Conservation (phyloP, 2,113 vertebrate genomes). For the Myiopsitta monachus region DNA sequence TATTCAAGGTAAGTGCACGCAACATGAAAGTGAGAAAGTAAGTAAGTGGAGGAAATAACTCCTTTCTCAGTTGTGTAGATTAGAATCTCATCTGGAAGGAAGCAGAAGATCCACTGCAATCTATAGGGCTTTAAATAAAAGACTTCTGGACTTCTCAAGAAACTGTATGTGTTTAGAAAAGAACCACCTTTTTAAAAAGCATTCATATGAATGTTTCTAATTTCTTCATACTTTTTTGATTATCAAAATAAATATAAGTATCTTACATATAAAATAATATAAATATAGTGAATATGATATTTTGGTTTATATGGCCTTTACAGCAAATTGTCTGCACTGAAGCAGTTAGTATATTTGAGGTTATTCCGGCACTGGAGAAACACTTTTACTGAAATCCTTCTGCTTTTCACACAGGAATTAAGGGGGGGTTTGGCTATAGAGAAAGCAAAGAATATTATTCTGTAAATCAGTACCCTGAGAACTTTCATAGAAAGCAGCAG, state of each 20-base stretch:
- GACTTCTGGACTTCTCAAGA: neutral
- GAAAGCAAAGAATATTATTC: neutral
- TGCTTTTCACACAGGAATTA: neutral
- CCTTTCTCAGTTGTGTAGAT: neutral
- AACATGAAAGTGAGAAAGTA: neutral
- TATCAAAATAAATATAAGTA: neutral
- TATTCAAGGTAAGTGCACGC: neutral
- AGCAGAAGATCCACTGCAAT: neutral
- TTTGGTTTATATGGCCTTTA: neutral
- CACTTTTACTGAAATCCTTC: neutral
- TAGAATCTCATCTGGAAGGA: neutral
- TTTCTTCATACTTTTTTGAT: neutral
- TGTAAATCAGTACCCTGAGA: neutral
- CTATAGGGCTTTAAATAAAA: neutral
- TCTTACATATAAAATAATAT: neutral
- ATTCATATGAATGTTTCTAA: neutral
- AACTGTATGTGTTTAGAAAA: neutral
- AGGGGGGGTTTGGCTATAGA: fast-evolving
- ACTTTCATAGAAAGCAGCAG: neutral
- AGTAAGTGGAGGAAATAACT: neutral
- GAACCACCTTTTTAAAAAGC: neutral
- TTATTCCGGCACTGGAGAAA: neutral
- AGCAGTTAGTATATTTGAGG: neutral
- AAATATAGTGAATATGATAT: neutral
- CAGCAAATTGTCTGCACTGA: neutral